phyloP scores from a whole-genome alignment of 2,888 invertebrate species.

The Eristalis pertinax region DNA sequence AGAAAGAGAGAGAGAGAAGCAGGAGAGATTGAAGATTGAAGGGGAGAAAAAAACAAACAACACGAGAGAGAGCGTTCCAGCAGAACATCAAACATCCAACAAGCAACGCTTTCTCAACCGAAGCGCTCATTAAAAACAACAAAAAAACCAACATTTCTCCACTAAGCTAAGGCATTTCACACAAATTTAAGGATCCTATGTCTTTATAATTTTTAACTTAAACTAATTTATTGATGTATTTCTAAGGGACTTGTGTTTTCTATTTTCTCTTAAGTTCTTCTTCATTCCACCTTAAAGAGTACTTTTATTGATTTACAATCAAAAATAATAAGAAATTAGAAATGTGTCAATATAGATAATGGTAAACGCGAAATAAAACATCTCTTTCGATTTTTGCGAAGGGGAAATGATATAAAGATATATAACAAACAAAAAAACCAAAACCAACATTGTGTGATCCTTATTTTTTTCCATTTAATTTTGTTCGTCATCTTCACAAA shows the following conservation, averaged over 20 bases:
- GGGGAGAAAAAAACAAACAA: slow-evolving; percentile 39
- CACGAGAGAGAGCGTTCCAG: slow-evolving; percentile 33
- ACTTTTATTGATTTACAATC: slow-evolving; percentile 39
- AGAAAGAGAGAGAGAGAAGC: slow-evolving; percentile 16
- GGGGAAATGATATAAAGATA: slow-evolving; percentile 68
- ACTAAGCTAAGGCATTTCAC: slow-evolving; percentile 68
- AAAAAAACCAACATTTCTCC: slow-evolving; percentile 57
- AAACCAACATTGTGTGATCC: background rate
- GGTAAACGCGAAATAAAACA: slow-evolving; percentile 57
- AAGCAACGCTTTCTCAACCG: slow-evolving; percentile 36
- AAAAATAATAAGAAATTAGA: slow-evolving; percentile 42
- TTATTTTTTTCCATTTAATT: slow-evolving; percentile 36
- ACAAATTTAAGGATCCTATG: slow-evolving; percentile 63
- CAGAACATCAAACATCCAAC: slow-evolving; percentile 24
- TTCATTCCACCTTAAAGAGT: slow-evolving; percentile 54
- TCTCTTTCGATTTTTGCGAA: slow-evolving; percentile 80
- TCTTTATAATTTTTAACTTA: slow-evolving; percentile 65
- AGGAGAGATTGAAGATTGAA: slow-evolving; percentile 69
- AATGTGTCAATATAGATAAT: slow-evolving; percentile 60
- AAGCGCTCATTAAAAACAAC: slow-evolving; percentile 46
- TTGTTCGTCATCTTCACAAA: background rate
- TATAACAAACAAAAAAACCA: slow-evolving; percentile 15
- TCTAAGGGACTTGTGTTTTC: slow-evolving; percentile 58
- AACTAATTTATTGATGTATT: slow-evolving; percentile 69
- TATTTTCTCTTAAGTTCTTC: slow-evolving; percentile 35